Evolutionary conservation across 2,113 vertebrate species (phyloP), one percentile per base, ranked within the genome.

Genomic region (Spea bombifrons): DNA sequence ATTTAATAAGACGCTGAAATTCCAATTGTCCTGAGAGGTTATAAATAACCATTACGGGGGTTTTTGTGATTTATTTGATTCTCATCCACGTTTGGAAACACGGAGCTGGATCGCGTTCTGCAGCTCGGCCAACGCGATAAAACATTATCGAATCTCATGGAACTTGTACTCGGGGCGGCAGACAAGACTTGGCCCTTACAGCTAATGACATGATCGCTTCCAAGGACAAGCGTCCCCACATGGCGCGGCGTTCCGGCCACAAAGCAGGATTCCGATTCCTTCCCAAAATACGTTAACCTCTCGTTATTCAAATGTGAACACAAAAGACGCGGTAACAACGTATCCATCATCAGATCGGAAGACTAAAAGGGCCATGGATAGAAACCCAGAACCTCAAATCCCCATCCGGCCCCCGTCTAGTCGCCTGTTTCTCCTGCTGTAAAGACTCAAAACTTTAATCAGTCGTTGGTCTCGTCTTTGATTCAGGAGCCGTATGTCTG

Each of bases 1-100:
- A 71, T 64, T 49, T 78, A 63, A 78, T 71, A 78, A 71, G 55
- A 15, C 3, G 7, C 43, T 63, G 45, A 71, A 53, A 71, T 64
- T 71, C 57, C 55, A 45, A 63, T 15, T 78, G 53, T 64, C 47
- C 67, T 30, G 46, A 49, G 75, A 71, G 16, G 55, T 44, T 43
- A 69, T 70, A 71, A 43, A 77, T 77, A 61, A 77, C 30, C 12
- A 53, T 13, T 12, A 46, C 17, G 15, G 9, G 10, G 30, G 1
- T 30, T 59, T 9, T 15, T 48, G 48, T 13, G 55, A 61, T 63
- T 70, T 77, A 77, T 78, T 61, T 17, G 17, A 17, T 50, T n/a
- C 16, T 67, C 10, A 15, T 61, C 63, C 49, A 16, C 48, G 53
- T 15, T 49, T 67, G 55, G 45, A 61, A 70, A 63, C 55, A 50